Conservation (phyloP, 2,797 vertebrate species). For the Prunella strophiata region DNA sequence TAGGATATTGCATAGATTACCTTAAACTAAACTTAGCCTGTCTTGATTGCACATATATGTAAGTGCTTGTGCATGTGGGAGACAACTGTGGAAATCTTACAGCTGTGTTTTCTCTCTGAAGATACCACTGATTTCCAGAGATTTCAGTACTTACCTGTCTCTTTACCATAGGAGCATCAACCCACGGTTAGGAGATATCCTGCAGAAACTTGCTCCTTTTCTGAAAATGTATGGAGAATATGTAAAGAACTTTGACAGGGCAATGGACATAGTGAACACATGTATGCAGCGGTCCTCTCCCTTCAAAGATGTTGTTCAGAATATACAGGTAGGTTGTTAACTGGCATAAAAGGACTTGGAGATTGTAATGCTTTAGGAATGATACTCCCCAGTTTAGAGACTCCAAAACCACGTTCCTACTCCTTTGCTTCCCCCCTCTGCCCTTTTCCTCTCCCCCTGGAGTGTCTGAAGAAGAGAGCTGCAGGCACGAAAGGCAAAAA, state of each 20-base stretch:
- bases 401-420: background rate
- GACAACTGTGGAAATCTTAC: background rate
- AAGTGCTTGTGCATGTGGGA: background rate
- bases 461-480: background rate
- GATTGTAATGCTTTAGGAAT: background rate
- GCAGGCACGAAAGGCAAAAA: background rate
- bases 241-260: slow-evolving; percentile 96
- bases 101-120: background rate
- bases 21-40: background rate
- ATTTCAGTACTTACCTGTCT: background rate
- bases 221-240: slow-evolving; percentile 99
- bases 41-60: background rate
- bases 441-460: background rate
- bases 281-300: slow-evolving; percentile 89
- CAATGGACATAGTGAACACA: slow-evolving; percentile 92
- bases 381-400: background rate
- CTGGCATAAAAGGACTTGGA: background rate
- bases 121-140: background rate
- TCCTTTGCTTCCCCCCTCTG: background rate
- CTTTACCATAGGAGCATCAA: slow-evolving; percentile 83
- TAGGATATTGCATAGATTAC: background rate
- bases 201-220: slow-evolving; percentile 97
- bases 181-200: slow-evolving; percentile 95
- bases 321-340: slow-evolving; percentile 84
- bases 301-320: slow-evolving; percentile 91